These are phyloP conservation scores for Phrynocephalus forsythii DNA, from an alignment of 2,797 vertebrate genomes.

Conservation along the genomic window DNA sequence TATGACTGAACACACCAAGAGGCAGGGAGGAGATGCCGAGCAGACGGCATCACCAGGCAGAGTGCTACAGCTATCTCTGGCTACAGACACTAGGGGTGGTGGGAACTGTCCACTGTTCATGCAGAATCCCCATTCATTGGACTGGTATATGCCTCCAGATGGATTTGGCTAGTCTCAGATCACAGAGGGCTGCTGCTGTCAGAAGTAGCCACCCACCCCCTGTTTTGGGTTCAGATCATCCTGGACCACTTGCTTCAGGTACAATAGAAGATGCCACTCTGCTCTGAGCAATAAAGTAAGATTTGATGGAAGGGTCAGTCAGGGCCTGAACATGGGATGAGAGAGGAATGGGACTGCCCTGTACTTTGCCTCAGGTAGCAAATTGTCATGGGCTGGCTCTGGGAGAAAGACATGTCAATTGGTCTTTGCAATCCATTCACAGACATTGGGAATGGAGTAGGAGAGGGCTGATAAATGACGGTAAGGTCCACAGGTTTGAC, in stretches of 20 bases:
- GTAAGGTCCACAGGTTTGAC: not conserved
- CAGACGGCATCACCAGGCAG: too few species aligned
- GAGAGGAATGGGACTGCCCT: not conserved
- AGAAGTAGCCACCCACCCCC: too few species aligned
- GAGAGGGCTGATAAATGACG: not conserved
- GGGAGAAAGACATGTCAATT: not conserved
- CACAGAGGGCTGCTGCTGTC: too few species aligned
- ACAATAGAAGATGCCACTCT: not conserved
- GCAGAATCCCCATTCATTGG: not conserved
- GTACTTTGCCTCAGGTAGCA: not conserved
- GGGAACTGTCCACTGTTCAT: not conserved
- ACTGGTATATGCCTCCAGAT: not conserved
- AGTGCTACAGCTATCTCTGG: too few species aligned
- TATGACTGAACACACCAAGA: too few species aligned
- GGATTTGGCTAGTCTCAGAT: not conserved
- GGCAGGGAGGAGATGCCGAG: not conserved
- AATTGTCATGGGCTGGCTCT: not conserved
- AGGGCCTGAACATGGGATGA: not conserved
- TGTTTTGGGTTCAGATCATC: too few species aligned
- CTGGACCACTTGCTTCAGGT: not conserved
- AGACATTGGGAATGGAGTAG: too few species aligned
- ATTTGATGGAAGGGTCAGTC: too few species aligned
- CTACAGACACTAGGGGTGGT: not conserved
- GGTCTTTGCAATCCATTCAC: not conserved
- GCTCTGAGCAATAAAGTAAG: too few species aligned